phyloP scores from a whole-genome alignment of 1,140 invertebrate species.

The Drosophila parabipectinata region DNA sequence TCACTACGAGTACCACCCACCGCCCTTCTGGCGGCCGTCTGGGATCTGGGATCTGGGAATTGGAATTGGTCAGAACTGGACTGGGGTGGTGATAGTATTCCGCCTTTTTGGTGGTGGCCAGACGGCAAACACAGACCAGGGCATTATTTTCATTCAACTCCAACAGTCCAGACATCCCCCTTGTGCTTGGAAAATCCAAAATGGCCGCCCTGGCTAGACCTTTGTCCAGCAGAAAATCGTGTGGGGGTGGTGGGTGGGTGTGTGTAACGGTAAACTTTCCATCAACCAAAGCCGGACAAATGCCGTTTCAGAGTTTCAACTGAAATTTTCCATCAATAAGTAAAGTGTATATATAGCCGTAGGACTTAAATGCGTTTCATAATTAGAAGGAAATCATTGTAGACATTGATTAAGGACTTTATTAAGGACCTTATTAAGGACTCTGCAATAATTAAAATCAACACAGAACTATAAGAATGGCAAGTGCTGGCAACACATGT shows the following conservation, averaged over 20 bases:
- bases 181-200: constrained; percentile 43
- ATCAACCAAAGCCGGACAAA: constrained; percentile 12
- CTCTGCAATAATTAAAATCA: not conserved
- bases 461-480: not conserved
- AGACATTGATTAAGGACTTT: too few relatives aligned
- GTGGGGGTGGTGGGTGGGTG: constrained; percentile 6
- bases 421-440: too few relatives aligned
- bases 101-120: constrained; percentile 5
- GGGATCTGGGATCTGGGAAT: constrained; percentile 17
- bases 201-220: constrained; percentile 59
- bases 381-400: not conserved
- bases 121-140: constrained; percentile 19
- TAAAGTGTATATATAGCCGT: not conserved
- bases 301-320: constrained; percentile 1
- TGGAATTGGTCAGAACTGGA: constrained; percentile 32
- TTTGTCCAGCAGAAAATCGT: constrained; percentile 40
- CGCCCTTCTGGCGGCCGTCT: not conserved
- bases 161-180: constrained; percentile 11
- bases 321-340: constrained; percentile 7
- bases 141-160: constrained; percentile 8
- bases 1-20: constrained; percentile 8
- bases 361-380: not conserved
- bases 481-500: not conserved
- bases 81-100: not conserved
- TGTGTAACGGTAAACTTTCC: constrained; percentile 20